Evolutionary conservation across 2,888 invertebrate species (phyloP).

Genomic region (Platypus cylindrus): DNA sequence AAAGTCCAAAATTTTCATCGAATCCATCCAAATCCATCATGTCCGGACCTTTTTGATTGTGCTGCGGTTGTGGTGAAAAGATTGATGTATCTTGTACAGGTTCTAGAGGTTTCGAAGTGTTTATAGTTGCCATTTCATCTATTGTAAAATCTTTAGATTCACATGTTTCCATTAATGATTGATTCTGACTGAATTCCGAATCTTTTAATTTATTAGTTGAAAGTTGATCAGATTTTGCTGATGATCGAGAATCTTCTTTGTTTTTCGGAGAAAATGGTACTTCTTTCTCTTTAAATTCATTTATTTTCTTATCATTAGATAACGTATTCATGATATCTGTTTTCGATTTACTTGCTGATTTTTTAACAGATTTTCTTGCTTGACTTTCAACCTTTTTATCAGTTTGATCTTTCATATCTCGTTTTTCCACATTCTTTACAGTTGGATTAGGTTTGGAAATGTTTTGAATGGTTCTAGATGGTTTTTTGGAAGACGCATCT

Average conservation of each 20-base stretch:
- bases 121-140: constrained; percentile 19
- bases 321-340: no score
- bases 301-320: no score
- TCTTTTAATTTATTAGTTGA: constrained; percentile 19
- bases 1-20: constrained; percentile 50
- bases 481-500: constrained; percentile 11
- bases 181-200: constrained; percentile 17
- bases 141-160: no score
- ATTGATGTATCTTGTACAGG: constrained; percentile 46
- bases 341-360: constrained; percentile 5
- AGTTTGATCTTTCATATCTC: constrained; percentile 19
- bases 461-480: constrained; percentile 11
- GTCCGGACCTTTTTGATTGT: constrained; percentile 37
- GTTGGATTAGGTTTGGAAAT: constrained; percentile 20
- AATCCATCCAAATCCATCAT: constrained; percentile 39
- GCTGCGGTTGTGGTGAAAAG: constrained; percentile 57
- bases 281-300: no score
- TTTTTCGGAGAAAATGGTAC: constrained; percentile 19
- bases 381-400: constrained; percentile 19
- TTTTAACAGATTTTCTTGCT: constrained; percentile 9
- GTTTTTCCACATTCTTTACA: constrained; percentile 18
- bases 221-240: constrained; percentile 32
- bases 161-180: no score
- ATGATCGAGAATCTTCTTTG: no score
- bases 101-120: constrained; percentile 19